phyloP scores from a whole-genome alignment of 2,888 invertebrate genomes.

The Hydrotaea cyrtoneurina region DNA sequence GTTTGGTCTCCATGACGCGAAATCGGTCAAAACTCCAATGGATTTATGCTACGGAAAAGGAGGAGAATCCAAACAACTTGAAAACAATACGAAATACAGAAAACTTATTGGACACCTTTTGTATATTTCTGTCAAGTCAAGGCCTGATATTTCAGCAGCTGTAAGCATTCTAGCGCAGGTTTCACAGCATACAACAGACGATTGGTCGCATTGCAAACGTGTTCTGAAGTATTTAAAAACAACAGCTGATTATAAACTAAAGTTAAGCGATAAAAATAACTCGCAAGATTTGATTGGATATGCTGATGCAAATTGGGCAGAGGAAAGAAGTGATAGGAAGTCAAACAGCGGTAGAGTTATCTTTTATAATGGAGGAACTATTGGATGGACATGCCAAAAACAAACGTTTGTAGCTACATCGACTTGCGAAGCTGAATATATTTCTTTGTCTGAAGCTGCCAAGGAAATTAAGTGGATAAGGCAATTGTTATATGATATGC shows the following conservation, averaged over 20 bases:
- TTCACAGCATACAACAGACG: slow-evolving; percentile 68
- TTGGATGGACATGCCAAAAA: slow-evolving; percentile 40
- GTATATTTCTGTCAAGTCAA: slow-evolving; percentile 56
- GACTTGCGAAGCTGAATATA: slow-evolving; percentile 43
- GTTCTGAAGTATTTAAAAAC: slow-evolving; percentile 37
- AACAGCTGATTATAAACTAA: not conserved
- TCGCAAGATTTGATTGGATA: not conserved
- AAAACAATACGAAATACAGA: not conserved
- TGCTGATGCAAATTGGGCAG: not conserved
- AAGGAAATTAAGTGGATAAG: slow-evolving; percentile 28
- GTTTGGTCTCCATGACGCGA: slow-evolving; percentile 45
- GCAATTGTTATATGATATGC: not conserved
- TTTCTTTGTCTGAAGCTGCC: slow-evolving; percentile 36
- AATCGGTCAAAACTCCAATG: not conserved
- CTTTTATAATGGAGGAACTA: slow-evolving; percentile 38
- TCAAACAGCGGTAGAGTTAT: slow-evolving; percentile 44
- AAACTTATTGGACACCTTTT: slow-evolving; percentile 41
- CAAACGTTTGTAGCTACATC: slow-evolving; percentile 33
- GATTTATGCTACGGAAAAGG: no score
- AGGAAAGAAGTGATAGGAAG: slow-evolving; percentile 17
- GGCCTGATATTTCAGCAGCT: slow-evolving; percentile 56
- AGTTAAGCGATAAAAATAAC: not conserved
- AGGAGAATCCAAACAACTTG: no score
- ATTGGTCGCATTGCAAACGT: slow-evolving; percentile 70
- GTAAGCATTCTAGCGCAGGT: slow-evolving; percentile 69